phyloP scores from a whole-genome alignment of 1,140 invertebrate genomes.

The Papilio polyxenes region DNA sequence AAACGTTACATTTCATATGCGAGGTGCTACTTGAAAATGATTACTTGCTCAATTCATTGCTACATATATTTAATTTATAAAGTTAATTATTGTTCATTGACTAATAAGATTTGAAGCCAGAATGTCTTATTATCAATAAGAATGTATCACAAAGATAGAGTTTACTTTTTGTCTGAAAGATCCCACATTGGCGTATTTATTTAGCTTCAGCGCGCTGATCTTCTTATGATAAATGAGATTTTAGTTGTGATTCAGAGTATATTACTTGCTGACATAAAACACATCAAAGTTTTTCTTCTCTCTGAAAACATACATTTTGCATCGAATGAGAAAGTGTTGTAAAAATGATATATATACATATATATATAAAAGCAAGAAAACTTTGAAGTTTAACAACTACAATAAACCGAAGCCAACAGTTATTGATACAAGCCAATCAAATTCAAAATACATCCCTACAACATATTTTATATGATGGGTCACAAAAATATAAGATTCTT shows the following conservation, averaged over 20 bases:
- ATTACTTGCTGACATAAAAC: too few relatives aligned
- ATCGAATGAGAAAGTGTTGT: too few relatives aligned
- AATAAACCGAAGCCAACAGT: not conserved
- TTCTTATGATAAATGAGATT: too few relatives aligned
- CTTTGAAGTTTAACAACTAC: not conserved
- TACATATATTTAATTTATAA: not conserved
- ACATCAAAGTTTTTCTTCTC: too few relatives aligned
- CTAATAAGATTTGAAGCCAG: not conserved
- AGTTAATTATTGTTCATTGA: not conserved
- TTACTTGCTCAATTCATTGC: not conserved
- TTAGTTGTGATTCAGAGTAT: too few relatives aligned
- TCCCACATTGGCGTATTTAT: not conserved
- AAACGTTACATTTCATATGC: conserved; percentile 19
- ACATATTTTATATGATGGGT: not conserved
- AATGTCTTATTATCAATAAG: not conserved
- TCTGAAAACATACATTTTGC: too few relatives aligned
- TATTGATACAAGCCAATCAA: not conserved
- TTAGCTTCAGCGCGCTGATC: not conserved
- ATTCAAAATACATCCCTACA: not conserved
- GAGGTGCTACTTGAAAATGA: conserved; percentile 5
- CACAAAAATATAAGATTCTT: conserved; percentile 16
- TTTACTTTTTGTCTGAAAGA: too few relatives aligned
- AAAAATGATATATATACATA: too few relatives aligned
- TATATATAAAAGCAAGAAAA: not conserved
- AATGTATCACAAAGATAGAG: too few relatives aligned